phyloP scores from a whole-genome alignment of 2,113 vertebrate genomes.

The Pardalotus punctatus region DNA sequence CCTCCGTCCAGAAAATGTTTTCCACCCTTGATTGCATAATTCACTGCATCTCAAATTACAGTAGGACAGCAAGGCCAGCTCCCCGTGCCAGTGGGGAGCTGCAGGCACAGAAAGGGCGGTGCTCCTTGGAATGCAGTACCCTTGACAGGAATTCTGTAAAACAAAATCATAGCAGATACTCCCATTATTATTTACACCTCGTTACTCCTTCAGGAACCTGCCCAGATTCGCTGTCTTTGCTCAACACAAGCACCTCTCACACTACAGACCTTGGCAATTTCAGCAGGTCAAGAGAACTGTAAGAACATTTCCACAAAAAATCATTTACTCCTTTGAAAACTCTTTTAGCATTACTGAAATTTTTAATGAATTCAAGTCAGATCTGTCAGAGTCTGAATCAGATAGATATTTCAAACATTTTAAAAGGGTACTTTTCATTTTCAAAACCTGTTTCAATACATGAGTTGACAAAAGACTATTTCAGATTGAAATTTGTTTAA shows the following conservation, averaged over 20 bases:
- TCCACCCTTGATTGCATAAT: background rate
- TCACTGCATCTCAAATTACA: background rate
- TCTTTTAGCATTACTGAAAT: background rate
- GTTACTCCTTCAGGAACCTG: background rate
- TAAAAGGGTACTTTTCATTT: background rate
- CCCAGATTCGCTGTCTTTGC: background rate
- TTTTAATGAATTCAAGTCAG: background rate
- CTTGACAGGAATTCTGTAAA: background rate
- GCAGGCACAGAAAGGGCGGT: background rate
- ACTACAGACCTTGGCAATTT: background rate
- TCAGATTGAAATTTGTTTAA: background rate
- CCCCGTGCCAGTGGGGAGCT: background rate
- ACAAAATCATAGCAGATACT: fast-evolving
- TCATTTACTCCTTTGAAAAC: background rate
- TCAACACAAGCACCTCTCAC: background rate
- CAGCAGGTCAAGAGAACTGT: background rate
- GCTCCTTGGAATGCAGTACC: background rate
- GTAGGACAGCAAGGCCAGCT: background rate
- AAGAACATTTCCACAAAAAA: background rate
- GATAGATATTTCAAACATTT: background rate
- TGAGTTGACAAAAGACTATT: background rate
- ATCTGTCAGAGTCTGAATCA: background rate
- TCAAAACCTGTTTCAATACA: background rate
- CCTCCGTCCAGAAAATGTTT: background rate
- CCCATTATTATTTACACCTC: background rate